These are phyloP conservation scores for Hoplodrina blanda DNA, from an alignment of 2,888 invertebrate genomes.

Conservation along the genomic window DNA sequence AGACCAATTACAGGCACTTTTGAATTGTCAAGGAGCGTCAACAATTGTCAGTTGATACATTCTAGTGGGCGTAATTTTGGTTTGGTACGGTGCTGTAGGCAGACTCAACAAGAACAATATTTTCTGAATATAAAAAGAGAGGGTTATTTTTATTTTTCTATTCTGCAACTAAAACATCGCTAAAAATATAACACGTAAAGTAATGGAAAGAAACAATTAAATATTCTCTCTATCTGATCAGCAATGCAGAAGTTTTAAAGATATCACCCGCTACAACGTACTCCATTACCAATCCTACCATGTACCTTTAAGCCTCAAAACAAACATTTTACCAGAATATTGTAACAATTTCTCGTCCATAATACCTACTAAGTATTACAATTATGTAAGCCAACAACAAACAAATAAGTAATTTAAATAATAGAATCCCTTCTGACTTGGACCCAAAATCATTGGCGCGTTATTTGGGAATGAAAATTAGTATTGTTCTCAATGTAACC, in stretches of 20 bases:
- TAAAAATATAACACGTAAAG: background rate
- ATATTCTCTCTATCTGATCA: background rate
- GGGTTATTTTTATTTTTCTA: too few species aligned
- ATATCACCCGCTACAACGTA: background rate
- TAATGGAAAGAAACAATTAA: background rate
- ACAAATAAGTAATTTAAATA: constrained; percentile 51
- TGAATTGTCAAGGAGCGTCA: too few species aligned
- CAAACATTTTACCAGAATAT: constrained; percentile 23
- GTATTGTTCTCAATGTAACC: constrained; percentile 25
- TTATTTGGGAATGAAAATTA: constrained; percentile 49
- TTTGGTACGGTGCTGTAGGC: too few species aligned
- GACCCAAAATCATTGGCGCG: constrained; percentile 24
- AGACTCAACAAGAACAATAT: too few species aligned
- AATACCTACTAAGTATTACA: constrained; percentile 29
- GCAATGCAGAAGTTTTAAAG: background rate
- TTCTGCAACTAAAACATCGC: background rate
- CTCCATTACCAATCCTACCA: background rate
- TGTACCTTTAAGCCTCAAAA: constrained; percentile 13
- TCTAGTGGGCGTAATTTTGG: too few species aligned
- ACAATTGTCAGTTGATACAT: too few species aligned
- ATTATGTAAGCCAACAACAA: constrained; percentile 9
- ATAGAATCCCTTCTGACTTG: constrained; percentile 17
- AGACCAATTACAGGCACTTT: too few species aligned
- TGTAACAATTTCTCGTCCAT: constrained; percentile 18
- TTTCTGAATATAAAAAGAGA: too few species aligned